Evolutionary conservation across 2,888 invertebrate genomes (phyloP), one percentile per base, ranked within the genome.

Genomic region (Dorcus hopei): DNA sequence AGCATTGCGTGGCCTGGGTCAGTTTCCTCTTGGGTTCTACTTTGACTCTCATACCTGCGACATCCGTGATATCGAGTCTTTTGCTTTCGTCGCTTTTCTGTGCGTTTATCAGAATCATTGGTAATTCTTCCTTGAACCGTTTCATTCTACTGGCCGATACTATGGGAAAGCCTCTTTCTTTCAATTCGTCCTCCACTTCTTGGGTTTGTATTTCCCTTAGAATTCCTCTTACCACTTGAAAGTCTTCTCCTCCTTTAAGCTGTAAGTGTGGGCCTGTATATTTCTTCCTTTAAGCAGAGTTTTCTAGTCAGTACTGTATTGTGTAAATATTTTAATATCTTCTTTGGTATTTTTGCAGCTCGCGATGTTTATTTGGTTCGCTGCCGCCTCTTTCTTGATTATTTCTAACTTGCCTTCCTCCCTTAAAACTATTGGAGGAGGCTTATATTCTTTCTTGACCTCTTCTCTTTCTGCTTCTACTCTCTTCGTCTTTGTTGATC

Each of bases 231-330:
- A n/a, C n/a, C n/a, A n/a, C n/a, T n/a, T n/a, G n/a, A n/a, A n/a
- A n/a, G 19, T 33, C 14, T 38, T 45, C n/a, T 45, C 53, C 11
- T 43, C 43, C 11, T 53, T 19, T 4, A 53, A 3, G 2, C 38
- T 11, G 23, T 33, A 53, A 2, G 53, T 53, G 38, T 53, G 53
- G 3, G 6, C 9, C 14, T 53, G 33, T 9, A 53, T 9, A 14
- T 45, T 45, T 11, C 4, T 14, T 3, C 45, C 45, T 5, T 26
- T 26, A 23, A 43, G 11, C 19, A 53, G 16, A 11, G 70, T 8
- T 70, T 68, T 19, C 71, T 45, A 43, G 57, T 71, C 58, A 62
- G 60, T 49, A 11, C 38, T 4, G 14, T 38, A 9, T 33, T 9
- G 38, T 9, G 49, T 38, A n/a, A 49, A 49, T 3, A 49, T 6